phyloP scores from a whole-genome alignment of 2,888 invertebrate species.

The Sepiola atlantica region DNA sequence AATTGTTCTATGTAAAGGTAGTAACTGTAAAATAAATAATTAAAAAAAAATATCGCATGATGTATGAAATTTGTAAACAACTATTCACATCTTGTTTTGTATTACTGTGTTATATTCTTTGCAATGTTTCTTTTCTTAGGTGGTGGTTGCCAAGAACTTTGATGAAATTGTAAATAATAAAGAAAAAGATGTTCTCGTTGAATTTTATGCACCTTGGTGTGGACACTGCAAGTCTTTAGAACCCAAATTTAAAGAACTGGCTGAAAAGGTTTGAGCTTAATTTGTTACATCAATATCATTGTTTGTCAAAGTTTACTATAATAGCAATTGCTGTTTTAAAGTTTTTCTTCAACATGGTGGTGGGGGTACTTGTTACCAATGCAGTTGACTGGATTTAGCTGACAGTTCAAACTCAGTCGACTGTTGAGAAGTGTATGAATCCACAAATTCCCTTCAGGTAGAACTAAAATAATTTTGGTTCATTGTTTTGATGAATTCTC shows the following conservation, averaged over 20 bases:
- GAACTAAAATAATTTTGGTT: no score
- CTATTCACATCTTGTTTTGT: neutral
- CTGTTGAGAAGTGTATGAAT: no score
- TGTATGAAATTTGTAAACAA: no score
- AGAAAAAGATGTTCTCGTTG: slow-evolving; percentile 92
- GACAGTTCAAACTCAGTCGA: neutral
- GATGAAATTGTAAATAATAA: slow-evolving; percentile 93
- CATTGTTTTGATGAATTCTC: no score
- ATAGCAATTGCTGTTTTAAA: no score
- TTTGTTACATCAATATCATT: neutral
- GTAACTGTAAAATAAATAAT: no score
- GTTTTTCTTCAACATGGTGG: neutral
- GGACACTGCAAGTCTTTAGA: slow-evolving; percentile 98
- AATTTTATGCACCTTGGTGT: slow-evolving; percentile 98
- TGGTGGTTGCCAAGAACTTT: slow-evolving; percentile 97
- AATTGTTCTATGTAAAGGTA: no score
- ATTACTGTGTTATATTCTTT: neutral
- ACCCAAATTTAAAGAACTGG: slow-evolving; percentile 95
- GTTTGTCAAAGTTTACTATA: neutral
- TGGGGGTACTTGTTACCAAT: neutral
- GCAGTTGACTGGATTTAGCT: neutral
- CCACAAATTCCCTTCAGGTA: no score
- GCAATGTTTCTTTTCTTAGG: slow-evolving; percentile 71
- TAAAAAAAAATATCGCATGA: no score
- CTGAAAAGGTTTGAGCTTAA: slow-evolving; percentile 76